These are phyloP conservation scores for Sebastiscus albofasciatus DNA, from an alignment of 2,797 vertebrate species.

Conservation along the genomic window DNA sequence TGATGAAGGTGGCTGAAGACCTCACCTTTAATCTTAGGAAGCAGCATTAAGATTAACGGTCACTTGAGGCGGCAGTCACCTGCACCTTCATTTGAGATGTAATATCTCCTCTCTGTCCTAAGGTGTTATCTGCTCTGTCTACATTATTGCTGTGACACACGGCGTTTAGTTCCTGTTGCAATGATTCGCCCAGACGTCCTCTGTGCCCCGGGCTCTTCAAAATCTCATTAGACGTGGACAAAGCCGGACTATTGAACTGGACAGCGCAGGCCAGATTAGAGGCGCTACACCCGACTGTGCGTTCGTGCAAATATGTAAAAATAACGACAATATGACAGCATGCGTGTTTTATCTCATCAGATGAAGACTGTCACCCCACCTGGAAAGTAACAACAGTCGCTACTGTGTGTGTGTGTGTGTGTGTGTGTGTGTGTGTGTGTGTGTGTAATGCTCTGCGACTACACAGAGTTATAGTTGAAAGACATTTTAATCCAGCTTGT, in stretches of 20 bases:
- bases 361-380: conserved; percentile 26
- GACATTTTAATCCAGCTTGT: background rate
- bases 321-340: conserved; percentile 42
- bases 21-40: conserved; percentile 38
- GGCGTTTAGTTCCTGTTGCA: conserved; percentile 33
- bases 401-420: background rate
- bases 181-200: conserved; percentile 52
- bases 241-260: conserved; percentile 58
- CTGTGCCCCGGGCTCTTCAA: conserved; percentile 49
- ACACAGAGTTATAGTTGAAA: background rate
- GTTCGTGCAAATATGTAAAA: conserved; percentile 32
- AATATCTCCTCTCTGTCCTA: conserved; percentile 65
- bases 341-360: conserved; percentile 44
- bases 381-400: conserved; percentile 48
- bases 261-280: conserved; percentile 50
- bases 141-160: conserved; percentile 54
- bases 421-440: background rate
- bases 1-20: conserved; percentile 24
- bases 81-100: conserved; percentile 35
- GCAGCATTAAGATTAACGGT: conserved; percentile 39
- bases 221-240: conserved; percentile 76
- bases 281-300: conserved; percentile 3
- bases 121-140: conserved; percentile 48
- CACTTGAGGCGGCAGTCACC: conserved; percentile 53
- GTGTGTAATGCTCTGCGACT: background rate